Evolutionary conservation across 2,888 invertebrate genomes (phyloP).

Genomic region (Bhutanitis thaidina): DNA sequence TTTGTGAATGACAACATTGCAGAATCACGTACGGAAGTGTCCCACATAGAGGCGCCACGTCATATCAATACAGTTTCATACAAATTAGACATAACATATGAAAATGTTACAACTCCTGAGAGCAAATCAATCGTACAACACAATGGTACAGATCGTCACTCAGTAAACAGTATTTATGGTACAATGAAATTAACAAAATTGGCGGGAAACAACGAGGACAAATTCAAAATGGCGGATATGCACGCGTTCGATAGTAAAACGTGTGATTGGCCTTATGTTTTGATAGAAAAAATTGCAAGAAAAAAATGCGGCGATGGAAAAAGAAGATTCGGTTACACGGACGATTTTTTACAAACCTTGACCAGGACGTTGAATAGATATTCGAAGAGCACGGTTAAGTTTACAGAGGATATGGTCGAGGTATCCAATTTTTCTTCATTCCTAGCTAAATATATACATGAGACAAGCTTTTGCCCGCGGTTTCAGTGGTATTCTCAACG

Average conservation of each 20-base stretch:
- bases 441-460: no score
- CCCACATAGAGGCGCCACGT: background rate
- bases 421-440: slow-evolving; percentile 29
- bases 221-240: background rate
- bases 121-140: no score
- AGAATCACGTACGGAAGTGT: background rate
- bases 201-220: background rate
- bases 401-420: slow-evolving; percentile 43
- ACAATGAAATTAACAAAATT: background rate
- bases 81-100: no score
- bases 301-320: slow-evolving; percentile 25
- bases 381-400: slow-evolving; percentile 32
- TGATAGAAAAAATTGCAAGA: slow-evolving; percentile 5
- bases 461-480: no score
- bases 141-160: no score
- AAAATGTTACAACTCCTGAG: no score
- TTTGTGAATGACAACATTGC: background rate
- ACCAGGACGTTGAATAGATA: slow-evolving; percentile 42
- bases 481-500: no score
- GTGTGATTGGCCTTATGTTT: slow-evolving; percentile 6
- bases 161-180: no score
- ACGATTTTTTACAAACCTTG: slow-evolving; percentile 35
- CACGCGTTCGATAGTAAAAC: slow-evolving; percentile 3
- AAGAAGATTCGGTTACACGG: slow-evolving; percentile 14
- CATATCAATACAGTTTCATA: no score